These are phyloP conservation scores for Eilema caniola DNA, from an alignment of 2,888 invertebrate genomes.

Conservation along the genomic window DNA sequence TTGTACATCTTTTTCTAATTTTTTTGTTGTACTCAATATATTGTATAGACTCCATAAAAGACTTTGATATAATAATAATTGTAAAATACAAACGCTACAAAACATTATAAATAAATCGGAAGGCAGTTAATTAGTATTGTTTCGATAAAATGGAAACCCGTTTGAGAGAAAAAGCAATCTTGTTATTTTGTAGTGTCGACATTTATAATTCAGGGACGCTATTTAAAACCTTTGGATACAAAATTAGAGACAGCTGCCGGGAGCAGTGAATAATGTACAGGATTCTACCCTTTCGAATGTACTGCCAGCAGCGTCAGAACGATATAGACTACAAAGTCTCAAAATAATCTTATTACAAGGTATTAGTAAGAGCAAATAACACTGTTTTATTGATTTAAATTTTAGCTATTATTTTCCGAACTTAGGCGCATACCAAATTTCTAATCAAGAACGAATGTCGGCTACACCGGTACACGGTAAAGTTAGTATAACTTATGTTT, in stretches of 20 bases:
- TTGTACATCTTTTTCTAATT: background rate
- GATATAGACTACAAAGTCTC: too few relatives aligned
- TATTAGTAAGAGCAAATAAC: too few relatives aligned
- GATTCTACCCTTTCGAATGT: slow-evolving; percentile 27
- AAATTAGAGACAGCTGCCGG: slow-evolving; percentile 48
- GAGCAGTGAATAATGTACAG: slow-evolving; percentile 50
- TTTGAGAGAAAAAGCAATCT: slow-evolving; percentile 7
- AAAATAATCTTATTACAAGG: too few relatives aligned
- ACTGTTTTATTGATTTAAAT: too few relatives aligned
- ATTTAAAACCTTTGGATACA: slow-evolving; percentile 41
- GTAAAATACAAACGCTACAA: background rate
- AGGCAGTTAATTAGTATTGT: background rate
- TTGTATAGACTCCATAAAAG: too few relatives aligned
- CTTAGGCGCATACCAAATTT: too few relatives aligned
- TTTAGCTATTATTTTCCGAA: too few relatives aligned
- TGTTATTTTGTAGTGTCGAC: slow-evolving; percentile 34
- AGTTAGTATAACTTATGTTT: too few relatives aligned
- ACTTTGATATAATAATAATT: background rate
- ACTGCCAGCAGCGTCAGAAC: too few relatives aligned
- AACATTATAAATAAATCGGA: slow-evolving; percentile 1
- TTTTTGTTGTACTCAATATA: too few relatives aligned
- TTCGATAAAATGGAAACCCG: background rate
- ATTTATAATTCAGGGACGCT: slow-evolving; percentile 45
- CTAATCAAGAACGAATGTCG: too few relatives aligned
- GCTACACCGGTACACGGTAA: too few relatives aligned